phyloP scores from a whole-genome alignment of 2,888 invertebrate genomes.

The Ellobium chinense region DNA sequence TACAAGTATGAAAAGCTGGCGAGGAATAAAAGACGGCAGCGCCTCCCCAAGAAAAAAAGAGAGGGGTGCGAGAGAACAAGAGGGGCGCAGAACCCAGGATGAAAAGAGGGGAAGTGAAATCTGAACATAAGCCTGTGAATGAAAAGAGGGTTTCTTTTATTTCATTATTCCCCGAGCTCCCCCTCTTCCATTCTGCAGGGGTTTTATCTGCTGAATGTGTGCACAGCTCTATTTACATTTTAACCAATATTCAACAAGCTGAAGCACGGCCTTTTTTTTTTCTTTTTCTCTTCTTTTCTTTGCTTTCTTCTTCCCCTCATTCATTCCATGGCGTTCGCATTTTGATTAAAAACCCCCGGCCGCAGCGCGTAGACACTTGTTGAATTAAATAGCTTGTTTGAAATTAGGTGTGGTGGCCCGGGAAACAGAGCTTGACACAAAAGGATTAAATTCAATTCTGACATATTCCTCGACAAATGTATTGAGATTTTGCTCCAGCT shows the following conservation, averaged over 20 bases:
- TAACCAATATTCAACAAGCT: conserved; percentile 20
- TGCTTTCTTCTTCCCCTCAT: not conserved
- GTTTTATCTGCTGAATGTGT: conserved; percentile 1
- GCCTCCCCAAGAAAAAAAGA: not conserved
- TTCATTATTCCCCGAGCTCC: not conserved
- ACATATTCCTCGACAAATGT: not conserved
- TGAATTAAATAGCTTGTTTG: conserved; percentile 18
- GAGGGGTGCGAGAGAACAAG: not conserved
- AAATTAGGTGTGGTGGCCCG: conserved; percentile 3
- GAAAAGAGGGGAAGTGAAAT: conserved; percentile 28
- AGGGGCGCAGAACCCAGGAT: not conserved
- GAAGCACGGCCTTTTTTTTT: not conserved
- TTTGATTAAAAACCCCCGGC: conserved; percentile 10
- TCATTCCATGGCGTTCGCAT: not conserved
- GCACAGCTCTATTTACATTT: conserved; percentile 30
- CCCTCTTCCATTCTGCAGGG: not conserved
- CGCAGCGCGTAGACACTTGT: conserved; percentile 10
- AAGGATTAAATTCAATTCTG: conserved; percentile 1
- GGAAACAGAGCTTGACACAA: not conserved
- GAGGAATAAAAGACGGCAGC: not conserved
- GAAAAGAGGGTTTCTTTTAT: not conserved
- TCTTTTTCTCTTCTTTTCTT: not conserved
- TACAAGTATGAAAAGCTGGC: no score
- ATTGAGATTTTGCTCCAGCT: no score
- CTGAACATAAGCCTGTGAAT: no score